Base-by-base conservation (phyloP, 2,113 vertebrate species). In the Burhinus bistriatus region DNA sequence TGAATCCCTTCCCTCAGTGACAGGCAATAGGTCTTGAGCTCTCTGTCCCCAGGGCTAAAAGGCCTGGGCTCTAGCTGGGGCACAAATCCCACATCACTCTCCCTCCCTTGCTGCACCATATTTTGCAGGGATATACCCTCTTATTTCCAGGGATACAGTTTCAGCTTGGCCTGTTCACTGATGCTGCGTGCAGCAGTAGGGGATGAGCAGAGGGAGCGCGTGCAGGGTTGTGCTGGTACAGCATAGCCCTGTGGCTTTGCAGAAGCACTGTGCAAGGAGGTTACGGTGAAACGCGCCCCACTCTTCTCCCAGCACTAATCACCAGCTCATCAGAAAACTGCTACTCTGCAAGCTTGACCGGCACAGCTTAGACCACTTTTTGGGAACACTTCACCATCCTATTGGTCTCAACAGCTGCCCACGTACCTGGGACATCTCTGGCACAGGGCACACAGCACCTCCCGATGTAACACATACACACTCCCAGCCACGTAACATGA, bases 381-480 rank as follows among this genome's bases (percentile, higher is more conserved):
- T 15, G 40, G 64, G 58, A 87, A 51, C 5, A 1, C 19, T 11
- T 30, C 44, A 23, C 19, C 36, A 26, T 26, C 36, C 44, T 15
- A 2, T 5, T n/a, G 5, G 6, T 29, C 32, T 44, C 22, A 15
- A 34, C 13, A 29, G 49, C 44, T 30, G 64, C 71, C 22, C 18
- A 3, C 49, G 69, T 23, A 42, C 22, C 15, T 9, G 70, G 29
- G 40, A 8, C 23, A 40, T 5, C 51, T 21, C 52, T 55, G 30
- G 47, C 47, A 23, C 0, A 0, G 55, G 27, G 47, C 55, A 16
- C 9, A 44, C 34, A 34, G 38, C 58, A 18, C 29, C 26, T 29
- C 44, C 12, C 0, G 0, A 6, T 9, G 36, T 62, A 30, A 38
- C 36, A 18, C 11, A 6, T 15, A 6, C 42, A 3, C 4, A 1